These are phyloP conservation scores for Bicyclus anynana DNA, from an alignment of 1,140 invertebrate genomes.

Conservation along the genomic window DNA sequence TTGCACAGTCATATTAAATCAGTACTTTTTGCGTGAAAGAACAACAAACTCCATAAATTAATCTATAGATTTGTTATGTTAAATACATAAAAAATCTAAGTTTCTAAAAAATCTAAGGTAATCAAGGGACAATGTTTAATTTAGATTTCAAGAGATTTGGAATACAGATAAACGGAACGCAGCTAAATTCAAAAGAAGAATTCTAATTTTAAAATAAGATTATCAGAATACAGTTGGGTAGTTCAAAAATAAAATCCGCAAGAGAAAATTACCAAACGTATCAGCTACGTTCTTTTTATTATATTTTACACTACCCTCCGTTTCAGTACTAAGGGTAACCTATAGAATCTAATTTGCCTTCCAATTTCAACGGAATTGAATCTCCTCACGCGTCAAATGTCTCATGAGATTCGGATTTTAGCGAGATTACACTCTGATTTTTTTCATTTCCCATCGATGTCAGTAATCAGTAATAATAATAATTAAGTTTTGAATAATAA, in stretches of 20 bases:
- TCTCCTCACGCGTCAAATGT: slow-evolving; percentile 56
- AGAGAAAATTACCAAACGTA: slow-evolving; percentile 10
- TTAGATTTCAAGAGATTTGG: too few species aligned
- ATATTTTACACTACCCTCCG: slow-evolving; percentile 21
- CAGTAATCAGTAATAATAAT: slow-evolving; percentile 2
- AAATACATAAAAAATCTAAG: too few species aligned
- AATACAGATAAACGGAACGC: too few species aligned
- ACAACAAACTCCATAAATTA: too few species aligned
- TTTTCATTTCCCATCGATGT: slow-evolving; percentile 20
- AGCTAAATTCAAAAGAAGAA: too few species aligned
- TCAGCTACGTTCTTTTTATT: slow-evolving; percentile 4
- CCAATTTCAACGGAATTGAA: slow-evolving; percentile 56
- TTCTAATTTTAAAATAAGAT: too few species aligned
- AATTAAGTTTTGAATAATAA: background rate
- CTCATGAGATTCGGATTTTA: slow-evolving; percentile 52
- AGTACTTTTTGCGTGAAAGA: too few species aligned
- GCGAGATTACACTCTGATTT: slow-evolving; percentile 38
- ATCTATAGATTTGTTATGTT: too few species aligned
- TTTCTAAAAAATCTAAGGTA: too few species aligned
- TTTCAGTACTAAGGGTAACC: slow-evolving; percentile 26
- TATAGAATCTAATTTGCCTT: slow-evolving; percentile 52
- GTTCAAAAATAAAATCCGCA: slow-evolving; percentile 1
- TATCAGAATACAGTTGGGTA: too few species aligned
- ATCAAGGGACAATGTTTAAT: too few species aligned
- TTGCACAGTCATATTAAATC: too few species aligned